Base-by-base conservation (phyloP, 1,140 invertebrate genomes). In the Zophobas atratus region DNA sequence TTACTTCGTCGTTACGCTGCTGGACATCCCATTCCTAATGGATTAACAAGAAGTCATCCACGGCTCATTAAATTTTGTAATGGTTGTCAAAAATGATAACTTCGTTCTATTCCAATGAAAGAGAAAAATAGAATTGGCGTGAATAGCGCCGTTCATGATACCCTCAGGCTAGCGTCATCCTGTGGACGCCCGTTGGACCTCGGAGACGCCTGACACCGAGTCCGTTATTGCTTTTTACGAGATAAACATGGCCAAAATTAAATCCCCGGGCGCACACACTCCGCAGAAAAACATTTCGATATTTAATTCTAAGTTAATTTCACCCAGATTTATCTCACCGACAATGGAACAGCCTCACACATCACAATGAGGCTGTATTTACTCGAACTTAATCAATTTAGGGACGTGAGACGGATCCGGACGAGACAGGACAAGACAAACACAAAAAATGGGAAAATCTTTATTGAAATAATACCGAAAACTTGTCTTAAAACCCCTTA, bases 221-320 rank as follows among this genome's bases (percentile, higher is more conserved):
- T 75, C 79, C 81, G 82, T 84, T 84, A 84, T 84, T 84, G 84
- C 82, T 84, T 84, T 84, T 84, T 84, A 84, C 84, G 83, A 82
- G 84, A 82, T 80, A 84, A 84, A 84, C 84, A 84, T 84, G 83
- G 83, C 73, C 81, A 80, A 84, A 84, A 84, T 84, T 84, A 84
- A 84, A 84, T 84, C 84, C 84, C 78, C 76, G 77, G 84, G 84
- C 84, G 80, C 70, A 81, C 81, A 81, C 81, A 84, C 82, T 79
- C 78, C 78, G 46, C 81, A 82, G 83, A 84, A 84, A 84, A 84
- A 84, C 83, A 84, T 84, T 84, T 84, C 84, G 82, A 82, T 84
- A 84, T 84, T 84, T 84, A 84, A 84, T 84, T 84, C 81, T 73
- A 71, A 81, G 77, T 82, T 84, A 84, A 84, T 84, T 84, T 82